These are phyloP conservation scores for Oeneis ivallda DNA, from an alignment of 2,888 invertebrate genomes.

Conservation along the genomic window DNA sequence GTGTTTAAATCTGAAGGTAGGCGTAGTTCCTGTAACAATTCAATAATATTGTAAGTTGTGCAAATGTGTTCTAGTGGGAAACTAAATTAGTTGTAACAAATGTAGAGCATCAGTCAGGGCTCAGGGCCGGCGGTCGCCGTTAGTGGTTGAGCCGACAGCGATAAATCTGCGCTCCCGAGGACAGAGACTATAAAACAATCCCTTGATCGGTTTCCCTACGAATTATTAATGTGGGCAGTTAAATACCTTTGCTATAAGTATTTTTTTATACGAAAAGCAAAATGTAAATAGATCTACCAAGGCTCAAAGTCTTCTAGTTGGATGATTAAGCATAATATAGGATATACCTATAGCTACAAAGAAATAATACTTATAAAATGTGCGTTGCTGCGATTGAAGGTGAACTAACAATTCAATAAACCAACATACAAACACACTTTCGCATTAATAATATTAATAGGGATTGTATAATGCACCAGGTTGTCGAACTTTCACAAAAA, in stretches of 20 bases:
- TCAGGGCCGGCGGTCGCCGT: slow-evolving; percentile 60
- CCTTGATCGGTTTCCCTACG: slow-evolving; percentile 49
- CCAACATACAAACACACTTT: too few species aligned
- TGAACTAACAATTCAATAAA: too few species aligned
- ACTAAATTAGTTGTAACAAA: slow-evolving; percentile 80
- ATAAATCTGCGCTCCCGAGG: slow-evolving; percentile 52
- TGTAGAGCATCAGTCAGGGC: slow-evolving; percentile 74
- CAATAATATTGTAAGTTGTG: slow-evolving; percentile 44
- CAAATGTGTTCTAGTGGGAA: slow-evolving; percentile 56
- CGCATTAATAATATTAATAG: too few species aligned
- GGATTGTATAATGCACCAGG: too few species aligned
- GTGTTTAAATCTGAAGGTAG: not conserved
- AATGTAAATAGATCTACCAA: not conserved
- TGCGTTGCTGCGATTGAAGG: too few species aligned
- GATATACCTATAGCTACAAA: too few species aligned
- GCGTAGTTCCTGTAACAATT: slow-evolving; percentile 7
- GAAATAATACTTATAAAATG: too few species aligned
- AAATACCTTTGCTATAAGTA: slow-evolving; percentile 10
- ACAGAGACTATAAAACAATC: slow-evolving; percentile 53
- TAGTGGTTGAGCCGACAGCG: slow-evolving; percentile 70
- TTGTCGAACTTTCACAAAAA: too few species aligned
- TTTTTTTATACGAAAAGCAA: too few species aligned
- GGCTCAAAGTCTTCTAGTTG: not conserved
- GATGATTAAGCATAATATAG: too few species aligned
- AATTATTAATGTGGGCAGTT: slow-evolving; percentile 33